Evolutionary conservation across 2,797 vertebrate genomes (phyloP), one percentile per base, ranked within the genome.

Genomic region (Hypotaenidia philippensis): DNA sequence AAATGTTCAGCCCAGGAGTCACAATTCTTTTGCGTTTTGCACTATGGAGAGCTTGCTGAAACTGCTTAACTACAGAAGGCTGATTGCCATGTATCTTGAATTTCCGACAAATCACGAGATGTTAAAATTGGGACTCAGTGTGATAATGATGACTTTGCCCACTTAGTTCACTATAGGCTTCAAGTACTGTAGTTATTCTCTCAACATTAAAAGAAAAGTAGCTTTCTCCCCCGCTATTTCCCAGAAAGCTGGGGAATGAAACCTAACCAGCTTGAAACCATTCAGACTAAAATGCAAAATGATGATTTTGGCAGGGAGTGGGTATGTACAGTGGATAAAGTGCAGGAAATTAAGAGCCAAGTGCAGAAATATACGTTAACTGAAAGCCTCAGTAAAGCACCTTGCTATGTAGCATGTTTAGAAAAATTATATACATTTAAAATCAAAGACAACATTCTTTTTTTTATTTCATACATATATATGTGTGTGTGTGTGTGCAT

Each of bases 351-450:
- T 95, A 96, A 96, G 60, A 95, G 61, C 50, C 82, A 80, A 79
- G 53, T 55, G 52, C 63, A 95, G 86, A 89, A 90, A 89, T 95
- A 80, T 80, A 84, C 85, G 72, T 95, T 97, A 97, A 97, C 82
- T 86, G 85, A 83, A 81, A 82, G 81, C 87, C 94, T 78, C 50
- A 57, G 70, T 77, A 97, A 94, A 95, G 85, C 53, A 92, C 49
- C 10, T 90, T 63, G 47, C 70, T 72, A 61, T 84, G 66, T 47
- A 89, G 53, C 66, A 79, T 13, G 6, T 61, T 92, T 82, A 90
- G 78, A 96, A 96, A 97, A 97, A 97, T 91, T 72, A 82, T 64
- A 84, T 84, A 63, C 66, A 88, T 96, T 96, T 89, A 88, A 89
- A 96, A 93, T 92, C 44, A 93, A 93, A 56, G 49, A 65, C 29